Percentiles rank a stretch among this genome's conserved stretches.
Evolutionary conservation across 2,888 invertebrate species (phyloP).

Genomic region (Nematopogon swammerdamellus): DNA sequence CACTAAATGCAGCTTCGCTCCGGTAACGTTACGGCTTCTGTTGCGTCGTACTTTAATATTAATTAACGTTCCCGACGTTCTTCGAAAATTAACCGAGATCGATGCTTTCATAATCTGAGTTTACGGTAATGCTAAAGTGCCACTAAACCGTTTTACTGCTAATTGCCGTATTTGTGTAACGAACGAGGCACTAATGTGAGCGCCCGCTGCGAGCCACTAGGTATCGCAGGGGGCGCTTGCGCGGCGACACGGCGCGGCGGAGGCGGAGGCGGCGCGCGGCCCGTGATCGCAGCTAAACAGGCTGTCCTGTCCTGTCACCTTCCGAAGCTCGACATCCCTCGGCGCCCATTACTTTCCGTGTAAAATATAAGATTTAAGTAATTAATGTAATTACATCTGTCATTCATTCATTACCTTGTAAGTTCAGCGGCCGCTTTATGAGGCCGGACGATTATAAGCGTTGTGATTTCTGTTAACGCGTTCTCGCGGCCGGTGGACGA

Average conservation of each 20-base stretch:
- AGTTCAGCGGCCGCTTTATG: conserved; percentile 44
- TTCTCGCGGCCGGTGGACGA: too few relatives aligned
- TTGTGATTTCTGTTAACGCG: too few relatives aligned
- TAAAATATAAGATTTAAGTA: conserved; percentile 33
- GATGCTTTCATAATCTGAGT: not conserved
- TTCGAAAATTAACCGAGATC: not conserved
- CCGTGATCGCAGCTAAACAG: too few relatives aligned
- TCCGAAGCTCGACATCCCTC: too few relatives aligned
- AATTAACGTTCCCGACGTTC: not conserved
- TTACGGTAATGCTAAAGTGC: not conserved
- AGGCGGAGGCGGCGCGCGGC: too few relatives aligned
- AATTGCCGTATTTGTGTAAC: not conserved
- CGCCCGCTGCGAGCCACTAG: not conserved
- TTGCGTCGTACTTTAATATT: not conserved
- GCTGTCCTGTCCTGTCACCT: too few relatives aligned
- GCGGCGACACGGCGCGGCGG: too few relatives aligned
- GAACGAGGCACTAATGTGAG: not conserved
- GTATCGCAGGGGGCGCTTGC: too few relatives aligned
- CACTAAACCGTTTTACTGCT: not conserved
- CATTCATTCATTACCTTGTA: conserved; percentile 52
- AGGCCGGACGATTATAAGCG: conserved; percentile 12
- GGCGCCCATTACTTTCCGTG: too few relatives aligned
- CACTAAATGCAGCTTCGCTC: not conserved
- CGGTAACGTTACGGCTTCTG: not conserved
- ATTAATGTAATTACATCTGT: conserved; percentile 46